These are phyloP conservation scores for Strigamia maritima DNA, from an alignment of 2,888 invertebrate genomes.

Conservation along the genomic window DNA sequence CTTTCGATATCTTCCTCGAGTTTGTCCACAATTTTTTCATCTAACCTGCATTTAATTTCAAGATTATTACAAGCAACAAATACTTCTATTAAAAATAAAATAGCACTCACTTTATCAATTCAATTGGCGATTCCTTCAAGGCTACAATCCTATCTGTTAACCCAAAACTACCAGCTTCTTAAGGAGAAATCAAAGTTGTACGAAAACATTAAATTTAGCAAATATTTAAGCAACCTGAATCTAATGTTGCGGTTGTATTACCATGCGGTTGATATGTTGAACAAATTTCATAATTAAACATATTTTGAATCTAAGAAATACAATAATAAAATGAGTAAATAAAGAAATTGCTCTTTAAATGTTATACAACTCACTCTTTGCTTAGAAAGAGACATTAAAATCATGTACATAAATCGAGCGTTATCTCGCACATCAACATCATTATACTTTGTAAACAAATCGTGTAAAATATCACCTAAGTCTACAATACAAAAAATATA, in stretches of 20 bases:
- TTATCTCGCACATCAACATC: constrained; percentile 13
- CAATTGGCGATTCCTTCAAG: background rate
- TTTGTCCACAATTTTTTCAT: too few species aligned
- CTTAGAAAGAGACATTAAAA: background rate
- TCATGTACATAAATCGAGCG: constrained; percentile 5
- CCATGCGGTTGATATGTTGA: background rate
- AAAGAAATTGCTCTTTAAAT: too few species aligned
- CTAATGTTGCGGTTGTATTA: background rate
- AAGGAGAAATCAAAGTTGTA: background rate
- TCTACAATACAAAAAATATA: background rate
- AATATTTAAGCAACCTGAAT: background rate
- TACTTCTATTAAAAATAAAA: background rate
- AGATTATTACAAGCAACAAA: too few species aligned
- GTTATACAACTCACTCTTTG: background rate
- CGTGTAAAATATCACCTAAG: background rate
- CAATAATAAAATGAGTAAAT: too few species aligned
- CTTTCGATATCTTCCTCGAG: too few species aligned
- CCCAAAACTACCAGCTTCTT: background rate
- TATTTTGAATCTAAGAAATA: background rate
- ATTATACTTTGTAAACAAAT: background rate
- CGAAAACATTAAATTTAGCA: background rate
- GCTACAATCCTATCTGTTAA: background rate
- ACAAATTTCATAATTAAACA: background rate
- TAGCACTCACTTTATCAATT: background rate
- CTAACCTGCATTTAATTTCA: background rate